Conservation (phyloP, 2,113 vertebrate genomes). For the Leuciscus idus region DNA sequence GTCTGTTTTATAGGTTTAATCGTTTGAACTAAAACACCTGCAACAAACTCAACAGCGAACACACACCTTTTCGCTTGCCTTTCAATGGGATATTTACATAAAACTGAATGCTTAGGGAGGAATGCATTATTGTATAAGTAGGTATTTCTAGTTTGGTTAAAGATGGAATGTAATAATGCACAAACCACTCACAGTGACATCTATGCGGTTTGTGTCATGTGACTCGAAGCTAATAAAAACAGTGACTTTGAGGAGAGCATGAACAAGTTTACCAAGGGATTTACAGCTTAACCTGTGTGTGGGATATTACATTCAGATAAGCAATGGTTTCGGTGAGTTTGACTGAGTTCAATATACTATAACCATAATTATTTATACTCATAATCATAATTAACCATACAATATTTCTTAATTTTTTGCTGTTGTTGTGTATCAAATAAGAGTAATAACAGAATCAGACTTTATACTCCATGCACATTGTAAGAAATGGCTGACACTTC, state of each 20-base stretch:
- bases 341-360: not conserved
- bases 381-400: too few species aligned
- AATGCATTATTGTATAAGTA: not conserved
- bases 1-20: not conserved
- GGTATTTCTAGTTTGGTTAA: not conserved
- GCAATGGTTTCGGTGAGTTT: conserved; percentile 20
- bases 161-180: not conserved
- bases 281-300: not conserved
- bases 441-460: not conserved
- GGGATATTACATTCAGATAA: not conserved
- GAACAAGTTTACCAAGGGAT: not conserved
- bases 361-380: too few species aligned
- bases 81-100: not conserved
- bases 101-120: not conserved
- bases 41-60: not conserved
- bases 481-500: not conserved
- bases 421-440: not conserved
- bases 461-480: not conserved
- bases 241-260: not conserved
- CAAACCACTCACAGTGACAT: not conserved
- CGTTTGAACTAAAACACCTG: not conserved
- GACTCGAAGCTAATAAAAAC: not conserved
- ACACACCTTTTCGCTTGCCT: not conserved
- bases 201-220: not conserved
- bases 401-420: too few species aligned